Percentiles rank a stretch among this genome's conserved stretches.
These are phyloP conservation scores for Spongilla lacustris DNA, from an alignment of 37 sponge, comb jelly and placozoan species.

Conservation along the genomic window DNA sequence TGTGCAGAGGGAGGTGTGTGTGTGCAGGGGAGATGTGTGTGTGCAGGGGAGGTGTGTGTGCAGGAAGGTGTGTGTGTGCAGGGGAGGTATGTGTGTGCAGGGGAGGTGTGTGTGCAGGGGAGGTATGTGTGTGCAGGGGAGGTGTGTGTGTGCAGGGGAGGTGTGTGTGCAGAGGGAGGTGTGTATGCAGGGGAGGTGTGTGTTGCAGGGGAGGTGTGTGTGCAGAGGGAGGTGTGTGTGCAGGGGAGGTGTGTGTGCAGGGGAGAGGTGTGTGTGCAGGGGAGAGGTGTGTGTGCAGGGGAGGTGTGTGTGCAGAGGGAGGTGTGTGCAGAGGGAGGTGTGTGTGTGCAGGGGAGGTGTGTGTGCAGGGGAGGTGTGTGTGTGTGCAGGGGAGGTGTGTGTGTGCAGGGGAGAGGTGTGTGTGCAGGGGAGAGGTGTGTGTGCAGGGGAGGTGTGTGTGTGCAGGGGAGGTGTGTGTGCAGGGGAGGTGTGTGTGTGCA, in stretches of 20 bases:
- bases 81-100: too few species aligned
- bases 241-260: background rate
- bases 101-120: background rate
- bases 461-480: constrained; percentile 4
- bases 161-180: background rate
- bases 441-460: background rate
- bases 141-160: constrained; percentile 18
- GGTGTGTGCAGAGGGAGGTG: background rate
- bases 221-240: background rate
- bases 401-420: background rate
- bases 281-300: constrained; percentile 13
- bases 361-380: constrained; percentile 3
- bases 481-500: background rate
- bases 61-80: background rate
- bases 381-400: constrained; percentile 2
- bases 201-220: too few species aligned
- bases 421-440: constrained; percentile 21
- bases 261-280: background rate
- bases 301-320: background rate
- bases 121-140: background rate
- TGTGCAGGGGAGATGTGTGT: background rate
- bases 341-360: too few species aligned
- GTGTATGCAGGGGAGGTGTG: too few species aligned
- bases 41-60: background rate
- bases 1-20: background rate